phyloP scores from a whole-genome alignment of 2,113 vertebrate species.

The Montifringilla adamsi region DNA sequence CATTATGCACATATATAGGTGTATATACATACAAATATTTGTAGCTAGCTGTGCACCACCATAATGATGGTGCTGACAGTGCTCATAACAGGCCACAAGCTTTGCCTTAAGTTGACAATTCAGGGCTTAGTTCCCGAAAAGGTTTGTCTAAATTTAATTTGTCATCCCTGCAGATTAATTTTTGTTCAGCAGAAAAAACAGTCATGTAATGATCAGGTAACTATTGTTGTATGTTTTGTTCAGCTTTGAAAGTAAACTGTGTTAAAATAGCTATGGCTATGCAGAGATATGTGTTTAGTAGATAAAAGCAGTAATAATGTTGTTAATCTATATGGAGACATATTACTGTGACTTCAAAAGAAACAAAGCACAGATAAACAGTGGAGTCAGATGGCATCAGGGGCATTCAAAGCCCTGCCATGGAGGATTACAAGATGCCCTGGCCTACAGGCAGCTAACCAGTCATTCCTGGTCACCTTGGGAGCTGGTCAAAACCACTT shows the following conservation, averaged over 20 bases:
- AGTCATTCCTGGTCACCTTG: not conserved
- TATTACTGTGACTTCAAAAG: not conserved
- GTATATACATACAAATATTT: not conserved
- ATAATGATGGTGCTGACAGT: not conserved
- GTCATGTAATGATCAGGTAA: not conserved
- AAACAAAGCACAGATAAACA: not conserved
- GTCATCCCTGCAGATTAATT: not conserved
- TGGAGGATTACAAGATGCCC: not conserved
- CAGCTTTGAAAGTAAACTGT: not conserved
- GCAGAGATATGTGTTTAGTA: not conserved
- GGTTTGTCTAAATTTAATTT: not conserved
- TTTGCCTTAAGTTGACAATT: not conserved
- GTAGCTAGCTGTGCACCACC: not conserved
- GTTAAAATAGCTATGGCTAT: not conserved
- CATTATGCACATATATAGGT: not conserved
- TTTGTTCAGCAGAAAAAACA: not conserved
- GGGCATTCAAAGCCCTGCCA: not conserved
- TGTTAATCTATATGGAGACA: not conserved
- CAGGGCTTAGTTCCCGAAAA: not conserved
- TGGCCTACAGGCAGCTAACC: not conserved
- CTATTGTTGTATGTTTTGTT: not conserved
- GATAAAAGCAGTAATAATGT: not conserved
- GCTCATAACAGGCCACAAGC: not conserved
- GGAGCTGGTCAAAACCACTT: not conserved
- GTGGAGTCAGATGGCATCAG: not conserved